phyloP scores from a whole-genome alignment of 1,140 invertebrate genomes.

The Diabrotica virgifera region DNA sequence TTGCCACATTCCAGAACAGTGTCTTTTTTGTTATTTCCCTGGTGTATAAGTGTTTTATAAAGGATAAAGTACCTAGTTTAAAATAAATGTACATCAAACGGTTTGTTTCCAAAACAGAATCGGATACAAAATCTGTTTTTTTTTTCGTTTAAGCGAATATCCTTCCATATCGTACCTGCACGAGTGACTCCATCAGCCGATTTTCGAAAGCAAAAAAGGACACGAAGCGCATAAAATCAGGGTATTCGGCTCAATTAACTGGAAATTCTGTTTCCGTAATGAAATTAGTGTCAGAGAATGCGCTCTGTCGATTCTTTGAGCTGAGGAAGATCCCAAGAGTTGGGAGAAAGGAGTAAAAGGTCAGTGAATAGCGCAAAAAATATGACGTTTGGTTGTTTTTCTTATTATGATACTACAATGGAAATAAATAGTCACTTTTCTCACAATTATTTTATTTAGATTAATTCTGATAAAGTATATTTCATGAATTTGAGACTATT shows the following conservation, averaged over 20 bases:
- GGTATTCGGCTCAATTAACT: conserved; percentile 11
- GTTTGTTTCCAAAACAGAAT: neutral
- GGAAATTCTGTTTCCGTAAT: conserved; percentile 17
- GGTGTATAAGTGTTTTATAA: too few relatives aligned
- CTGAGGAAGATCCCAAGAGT: neutral
- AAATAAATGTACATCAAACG: neutral
- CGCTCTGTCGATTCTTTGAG: conserved; percentile 6
- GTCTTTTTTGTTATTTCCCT: too few relatives aligned
- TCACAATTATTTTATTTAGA: too few relatives aligned
- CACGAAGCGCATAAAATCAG: conserved; percentile 3
- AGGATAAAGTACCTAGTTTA: neutral
- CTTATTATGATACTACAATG: too few relatives aligned
- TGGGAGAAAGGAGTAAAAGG: too few relatives aligned
- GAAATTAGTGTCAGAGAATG: conserved; percentile 5
- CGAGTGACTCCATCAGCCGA: neutral
- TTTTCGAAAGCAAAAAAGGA: neutral
- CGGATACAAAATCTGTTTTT: neutral
- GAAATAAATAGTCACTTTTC: too few relatives aligned
- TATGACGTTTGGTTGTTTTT: too few relatives aligned
- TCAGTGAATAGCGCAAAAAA: too few relatives aligned
- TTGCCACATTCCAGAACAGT: too few relatives aligned
- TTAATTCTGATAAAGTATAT: too few relatives aligned
- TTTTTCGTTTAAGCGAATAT: neutral
- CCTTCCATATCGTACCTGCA: neutral
- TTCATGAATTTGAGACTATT: too few relatives aligned